Conservation (phyloP, 1,140 invertebrate genomes). For the Calycopis cecrops region DNA sequence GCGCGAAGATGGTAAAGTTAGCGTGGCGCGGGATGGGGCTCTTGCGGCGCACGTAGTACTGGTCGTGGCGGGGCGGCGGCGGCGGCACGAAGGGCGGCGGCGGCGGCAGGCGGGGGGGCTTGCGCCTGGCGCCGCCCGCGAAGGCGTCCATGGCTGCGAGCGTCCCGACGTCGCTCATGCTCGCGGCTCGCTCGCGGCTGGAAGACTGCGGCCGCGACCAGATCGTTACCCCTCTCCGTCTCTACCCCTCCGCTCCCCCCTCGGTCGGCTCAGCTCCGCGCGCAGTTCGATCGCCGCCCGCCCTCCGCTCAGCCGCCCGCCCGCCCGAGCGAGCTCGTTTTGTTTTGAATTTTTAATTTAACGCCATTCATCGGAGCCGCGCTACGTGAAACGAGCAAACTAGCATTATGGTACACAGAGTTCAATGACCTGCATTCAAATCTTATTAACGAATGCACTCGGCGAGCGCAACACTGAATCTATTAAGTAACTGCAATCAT, state of each 20-base stretch:
- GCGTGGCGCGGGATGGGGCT: conserved; percentile 60
- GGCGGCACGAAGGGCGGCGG: conserved; percentile 70
- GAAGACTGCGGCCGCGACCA: conserved; percentile 75
- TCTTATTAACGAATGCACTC: neutral
- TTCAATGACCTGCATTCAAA: conserved; percentile 40
- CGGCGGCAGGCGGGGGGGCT: conserved; percentile 60
- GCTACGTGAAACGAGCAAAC: conserved; percentile 49
- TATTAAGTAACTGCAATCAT: no score
- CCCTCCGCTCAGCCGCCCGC: conserved; percentile 55
- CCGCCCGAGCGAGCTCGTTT: conserved; percentile 60
- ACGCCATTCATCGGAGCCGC: conserved; percentile 60
- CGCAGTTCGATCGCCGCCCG: conserved; percentile 68
- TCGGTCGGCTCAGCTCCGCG: conserved; percentile 38
- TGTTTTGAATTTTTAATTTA: conserved; percentile 74
- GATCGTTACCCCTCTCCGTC: conserved; percentile 66
- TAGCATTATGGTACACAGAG: conserved; percentile 41
- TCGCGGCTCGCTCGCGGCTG: conserved; percentile 70
- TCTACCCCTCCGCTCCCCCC: conserved; percentile 37
- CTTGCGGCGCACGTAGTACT: conserved; percentile 70
- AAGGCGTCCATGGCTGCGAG: conserved; percentile 71
- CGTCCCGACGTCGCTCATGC: conserved; percentile 71
- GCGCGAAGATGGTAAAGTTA: conserved; percentile 64
- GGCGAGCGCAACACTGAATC: no score
- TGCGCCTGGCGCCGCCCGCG: conserved; percentile 70
- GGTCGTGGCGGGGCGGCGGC: conserved; percentile 64